Percentiles rank a stretch among this genome's conserved stretches.
Conservation (phyloP, 2,113 vertebrate species). For the Coreoperca whiteheadi region DNA sequence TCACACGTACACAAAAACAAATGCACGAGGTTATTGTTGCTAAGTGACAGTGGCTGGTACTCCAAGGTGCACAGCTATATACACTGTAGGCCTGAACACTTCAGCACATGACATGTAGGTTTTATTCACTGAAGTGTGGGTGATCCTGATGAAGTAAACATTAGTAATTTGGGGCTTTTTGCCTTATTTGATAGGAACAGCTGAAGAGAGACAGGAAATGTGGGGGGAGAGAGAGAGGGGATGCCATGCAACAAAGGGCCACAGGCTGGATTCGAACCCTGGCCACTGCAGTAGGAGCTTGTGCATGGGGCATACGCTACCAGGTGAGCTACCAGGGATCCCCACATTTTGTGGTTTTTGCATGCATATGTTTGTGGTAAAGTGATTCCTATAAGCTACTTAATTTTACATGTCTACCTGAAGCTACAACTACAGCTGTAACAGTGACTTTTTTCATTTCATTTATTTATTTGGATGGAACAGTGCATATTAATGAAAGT, state of each 20-base stretch:
- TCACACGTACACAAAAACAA: conserved; percentile 9
- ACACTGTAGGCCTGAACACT: conserved; percentile 12
- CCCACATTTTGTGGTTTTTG: not conserved
- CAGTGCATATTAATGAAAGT: too few relatives aligned
- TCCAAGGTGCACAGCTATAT: not conserved
- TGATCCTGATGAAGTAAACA: conserved; percentile 19
- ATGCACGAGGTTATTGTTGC: conserved; percentile 35
- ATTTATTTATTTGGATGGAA: too few relatives aligned
- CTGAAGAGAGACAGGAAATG: too few relatives aligned
- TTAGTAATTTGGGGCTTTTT: too few relatives aligned
- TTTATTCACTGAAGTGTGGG: conserved; percentile 35
- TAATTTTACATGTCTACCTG: not conserved
- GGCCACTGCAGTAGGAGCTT: too few relatives aligned
- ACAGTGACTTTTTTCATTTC: too few relatives aligned
- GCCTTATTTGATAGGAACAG: too few relatives aligned
- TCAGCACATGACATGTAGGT: conserved; percentile 8
- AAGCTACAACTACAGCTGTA: not conserved
- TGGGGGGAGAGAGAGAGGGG: too few relatives aligned
- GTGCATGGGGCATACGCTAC: too few relatives aligned
- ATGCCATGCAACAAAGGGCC: too few relatives aligned
- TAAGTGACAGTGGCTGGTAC: conserved; percentile 43
- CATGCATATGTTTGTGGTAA: conserved; percentile 5
- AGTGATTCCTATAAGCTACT: not conserved
- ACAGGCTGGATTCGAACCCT: too few relatives aligned
- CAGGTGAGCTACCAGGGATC: too few relatives aligned